Evolutionary conservation across 1,140 invertebrate genomes (phyloP).

Genomic region (Theocolax elegans): DNA sequence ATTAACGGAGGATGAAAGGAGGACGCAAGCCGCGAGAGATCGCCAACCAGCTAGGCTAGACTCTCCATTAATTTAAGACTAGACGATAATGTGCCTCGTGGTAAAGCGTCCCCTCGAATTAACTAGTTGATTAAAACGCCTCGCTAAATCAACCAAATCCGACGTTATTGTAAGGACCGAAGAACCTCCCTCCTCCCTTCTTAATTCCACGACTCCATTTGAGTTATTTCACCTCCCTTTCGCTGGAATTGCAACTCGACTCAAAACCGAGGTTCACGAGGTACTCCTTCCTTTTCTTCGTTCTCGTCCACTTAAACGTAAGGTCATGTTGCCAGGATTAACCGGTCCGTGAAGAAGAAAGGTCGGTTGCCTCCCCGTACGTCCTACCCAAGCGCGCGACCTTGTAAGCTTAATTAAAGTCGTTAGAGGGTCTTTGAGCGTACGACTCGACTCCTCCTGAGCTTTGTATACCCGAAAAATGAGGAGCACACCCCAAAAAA

Average conservation of each 20-base stretch:
- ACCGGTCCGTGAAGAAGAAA: too few species aligned
- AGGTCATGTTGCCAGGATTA: constrained; percentile 7
- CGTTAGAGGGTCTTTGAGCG: not conserved
- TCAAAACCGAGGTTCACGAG: too few species aligned
- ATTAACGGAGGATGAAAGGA: too few species aligned
- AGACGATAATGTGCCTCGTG: too few species aligned
- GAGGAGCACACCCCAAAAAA: too few species aligned
- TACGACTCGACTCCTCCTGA: too few species aligned
- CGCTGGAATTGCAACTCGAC: constrained; percentile 2
- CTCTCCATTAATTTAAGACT: constrained; percentile 15
- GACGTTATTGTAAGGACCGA: not conserved
- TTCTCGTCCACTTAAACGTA: too few species aligned
- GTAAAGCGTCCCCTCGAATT: constrained; percentile 15
- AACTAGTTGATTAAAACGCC: constrained; percentile 26
- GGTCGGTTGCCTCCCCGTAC: too few species aligned
- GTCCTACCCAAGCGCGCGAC: too few species aligned
- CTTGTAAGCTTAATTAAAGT: not conserved
- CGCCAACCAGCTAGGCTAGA: not conserved
- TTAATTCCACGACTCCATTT: not conserved
- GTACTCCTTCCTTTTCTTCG: not conserved
- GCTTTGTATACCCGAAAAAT: too few species aligned
- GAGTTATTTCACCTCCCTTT: constrained; percentile 12
- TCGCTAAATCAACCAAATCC: constrained; percentile 28
- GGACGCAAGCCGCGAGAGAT: not conserved
- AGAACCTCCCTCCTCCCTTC: not conserved